Evolutionary conservation across 2,888 invertebrate genomes (phyloP).

Genomic region (Notodonta dromedarius): DNA sequence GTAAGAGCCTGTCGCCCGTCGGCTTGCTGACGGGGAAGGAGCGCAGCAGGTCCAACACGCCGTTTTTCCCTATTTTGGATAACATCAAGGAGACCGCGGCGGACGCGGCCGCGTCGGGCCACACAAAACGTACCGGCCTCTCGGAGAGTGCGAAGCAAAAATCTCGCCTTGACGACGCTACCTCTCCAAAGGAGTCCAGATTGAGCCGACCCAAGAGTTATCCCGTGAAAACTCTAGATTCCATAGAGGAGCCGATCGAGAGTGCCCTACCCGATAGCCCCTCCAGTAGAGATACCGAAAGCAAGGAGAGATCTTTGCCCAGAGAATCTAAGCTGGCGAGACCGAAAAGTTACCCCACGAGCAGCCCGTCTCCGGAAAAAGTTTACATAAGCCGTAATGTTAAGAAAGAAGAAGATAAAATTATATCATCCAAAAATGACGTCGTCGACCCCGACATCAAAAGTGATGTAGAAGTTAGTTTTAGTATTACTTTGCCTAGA

Average conservation of each 20-base stretch:
- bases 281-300: slow-evolving; percentile 49
- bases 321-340: slow-evolving; percentile 79
- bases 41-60: slow-evolving; percentile 76
- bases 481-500: slow-evolving; percentile 74
- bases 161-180: slow-evolving; percentile 53
- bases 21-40: slow-evolving; percentile 62
- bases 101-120: slow-evolving; percentile 51
- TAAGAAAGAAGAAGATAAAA: slow-evolving; percentile 57
- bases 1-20: slow-evolving; percentile 71
- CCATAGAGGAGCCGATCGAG: slow-evolving; percentile 57
- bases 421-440: slow-evolving; percentile 44
- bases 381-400: slow-evolving; percentile 55
- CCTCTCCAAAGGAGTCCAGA: slow-evolving; percentile 68
- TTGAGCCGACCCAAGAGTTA: slow-evolving; percentile 85
- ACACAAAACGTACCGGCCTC: slow-evolving; percentile 40
- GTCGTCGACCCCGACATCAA: slow-evolving; percentile 49
- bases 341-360: slow-evolving; percentile 86
- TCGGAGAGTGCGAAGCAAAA: slow-evolving; percentile 42
- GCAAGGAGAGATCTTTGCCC: slow-evolving; percentile 47
- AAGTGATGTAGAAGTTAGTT: slow-evolving; percentile 75
- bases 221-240: slow-evolving; percentile 74
- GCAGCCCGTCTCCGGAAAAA: slow-evolving; percentile 75
- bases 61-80: slow-evolving; percentile 79
- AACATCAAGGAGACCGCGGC: slow-evolving; percentile 74
- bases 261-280: slow-evolving; percentile 44